Conservation (phyloP, 1,140 invertebrate species). For the Drosophila mojavensis region DNA sequence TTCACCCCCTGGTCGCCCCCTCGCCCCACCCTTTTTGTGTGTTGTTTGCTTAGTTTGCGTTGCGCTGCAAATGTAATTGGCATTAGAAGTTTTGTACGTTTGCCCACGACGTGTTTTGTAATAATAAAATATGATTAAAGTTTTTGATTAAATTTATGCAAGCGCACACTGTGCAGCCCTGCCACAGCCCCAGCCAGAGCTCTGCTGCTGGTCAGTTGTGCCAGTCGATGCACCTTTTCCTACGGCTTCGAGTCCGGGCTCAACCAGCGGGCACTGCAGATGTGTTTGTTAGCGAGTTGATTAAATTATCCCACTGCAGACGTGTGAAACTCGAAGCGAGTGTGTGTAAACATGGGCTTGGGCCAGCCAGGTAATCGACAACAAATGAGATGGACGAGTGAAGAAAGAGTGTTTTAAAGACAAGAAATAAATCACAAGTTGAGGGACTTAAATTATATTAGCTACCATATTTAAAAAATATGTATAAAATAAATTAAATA, state of each 20-base stretch:
- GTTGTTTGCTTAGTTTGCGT: constrained; percentile 31
- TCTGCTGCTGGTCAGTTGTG: constrained; percentile 35
- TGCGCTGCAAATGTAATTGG: constrained; percentile 77
- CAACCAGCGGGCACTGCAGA: constrained; percentile 47
- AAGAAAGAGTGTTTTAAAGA: background rate
- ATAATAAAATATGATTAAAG: constrained; percentile 83
- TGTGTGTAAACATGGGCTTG: constrained; percentile 19
- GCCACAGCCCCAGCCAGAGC: background rate
- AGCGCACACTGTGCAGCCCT: constrained; percentile 52
- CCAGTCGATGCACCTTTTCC: constrained; percentile 45
- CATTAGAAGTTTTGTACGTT: constrained; percentile 73
- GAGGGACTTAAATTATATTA: too few relatives aligned
- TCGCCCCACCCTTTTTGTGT: constrained; percentile 1
- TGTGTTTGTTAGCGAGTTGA: constrained; percentile 73
- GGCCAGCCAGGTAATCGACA: constrained; percentile 56
- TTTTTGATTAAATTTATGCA: constrained; percentile 83
- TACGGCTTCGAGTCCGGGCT: background rate
- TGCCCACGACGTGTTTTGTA: constrained; percentile 78
- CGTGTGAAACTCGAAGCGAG: constrained; percentile 58
- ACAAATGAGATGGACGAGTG: constrained; percentile 18
- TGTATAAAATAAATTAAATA: too few relatives aligned
- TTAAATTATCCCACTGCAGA: constrained; percentile 76
- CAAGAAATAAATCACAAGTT: background rate
- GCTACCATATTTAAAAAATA: too few relatives aligned
- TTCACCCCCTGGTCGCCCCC: too few relatives aligned